Base-by-base conservation (phyloP, 2,113 vertebrate species). In the Thomomys bottae region DNA sequence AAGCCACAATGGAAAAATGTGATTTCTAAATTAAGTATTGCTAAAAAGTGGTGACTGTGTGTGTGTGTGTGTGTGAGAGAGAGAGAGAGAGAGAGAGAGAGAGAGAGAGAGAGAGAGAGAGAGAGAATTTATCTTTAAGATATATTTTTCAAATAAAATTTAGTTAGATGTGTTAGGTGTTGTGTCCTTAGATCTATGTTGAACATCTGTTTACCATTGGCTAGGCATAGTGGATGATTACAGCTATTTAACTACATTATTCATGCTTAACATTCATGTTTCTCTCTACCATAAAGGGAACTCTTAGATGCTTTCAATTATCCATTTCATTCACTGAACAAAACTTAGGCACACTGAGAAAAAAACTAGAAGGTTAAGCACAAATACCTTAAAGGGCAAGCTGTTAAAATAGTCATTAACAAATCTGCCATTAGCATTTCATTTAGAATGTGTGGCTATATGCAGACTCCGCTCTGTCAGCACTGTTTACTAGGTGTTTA, bases 81-180 rank as follows among this genome's bases (percentile, higher is more conserved):
- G 34, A 75, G 88, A 97, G 34, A 75, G 88, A 97, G 34, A 75
- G 88, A 97, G 34, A 75, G 88, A 97, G 34, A 75, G 88, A 97
- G 34, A 75, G 88, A 97, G 34, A 75, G 88, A 97, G 34, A 75
- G 88, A 97, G 34, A 75, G 88, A 97, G 34, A 75, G 88, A 97
- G n/a, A n/a, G 34, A 75, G 88, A 97, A 96, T 81, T 90, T 83
- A 92, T 77, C 61, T 95, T 96, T 95, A 95, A 71, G 18, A 12
- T 61, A 6, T 3, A n/a, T 67, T 87, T 86, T 88, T 80, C 30
- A 61, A 68, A 45, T 59, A 79, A 84, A 88, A 61, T 91, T 42
- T 32, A 63, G 1, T 57, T 89, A 87, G 10, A 79, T 15, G 3
- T 85, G 24, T 42, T 85, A 91, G 28, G 32, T 91, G 21, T 68